Evolutionary conservation across 2,113 vertebrate genomes (phyloP).

Genomic region (Lophotis ruficrista): DNA sequence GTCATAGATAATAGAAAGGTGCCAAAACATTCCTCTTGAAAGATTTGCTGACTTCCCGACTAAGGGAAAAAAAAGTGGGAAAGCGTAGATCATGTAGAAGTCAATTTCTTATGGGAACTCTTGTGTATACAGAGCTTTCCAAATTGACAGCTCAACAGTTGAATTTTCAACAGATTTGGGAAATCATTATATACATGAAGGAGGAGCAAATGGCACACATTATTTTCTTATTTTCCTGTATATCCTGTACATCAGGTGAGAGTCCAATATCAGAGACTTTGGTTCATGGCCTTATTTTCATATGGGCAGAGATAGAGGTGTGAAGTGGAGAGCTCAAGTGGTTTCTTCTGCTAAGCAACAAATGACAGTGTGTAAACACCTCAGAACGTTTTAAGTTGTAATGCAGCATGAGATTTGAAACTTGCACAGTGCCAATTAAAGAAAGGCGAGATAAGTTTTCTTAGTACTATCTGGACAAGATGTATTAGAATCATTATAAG

Average conservation of each 20-base stretch:
- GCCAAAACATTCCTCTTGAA: slow-evolving; percentile 12
- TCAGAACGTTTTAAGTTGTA: neutral
- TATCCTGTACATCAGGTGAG: neutral
- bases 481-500: neutral
- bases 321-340: neutral
- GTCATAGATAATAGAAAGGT: slow-evolving; percentile 23
- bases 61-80: neutral
- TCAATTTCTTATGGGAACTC: neutral
- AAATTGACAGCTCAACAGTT: neutral
- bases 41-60: neutral
- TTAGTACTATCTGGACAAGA: neutral
- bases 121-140: neutral
- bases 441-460: neutral
- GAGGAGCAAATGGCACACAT: neutral
- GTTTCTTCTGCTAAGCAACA: neutral
- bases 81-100: neutral
- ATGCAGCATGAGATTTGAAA: neutral
- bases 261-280: neutral
- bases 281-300: neutral
- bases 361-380: neutral
- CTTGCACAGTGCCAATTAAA: neutral
- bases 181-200: neutral
- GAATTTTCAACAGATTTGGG: neutral
- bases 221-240: neutral
- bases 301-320: neutral